phyloP scores from a whole-genome alignment of 2,113 vertebrate genomes.

The Pycnonotus jocosus region DNA sequence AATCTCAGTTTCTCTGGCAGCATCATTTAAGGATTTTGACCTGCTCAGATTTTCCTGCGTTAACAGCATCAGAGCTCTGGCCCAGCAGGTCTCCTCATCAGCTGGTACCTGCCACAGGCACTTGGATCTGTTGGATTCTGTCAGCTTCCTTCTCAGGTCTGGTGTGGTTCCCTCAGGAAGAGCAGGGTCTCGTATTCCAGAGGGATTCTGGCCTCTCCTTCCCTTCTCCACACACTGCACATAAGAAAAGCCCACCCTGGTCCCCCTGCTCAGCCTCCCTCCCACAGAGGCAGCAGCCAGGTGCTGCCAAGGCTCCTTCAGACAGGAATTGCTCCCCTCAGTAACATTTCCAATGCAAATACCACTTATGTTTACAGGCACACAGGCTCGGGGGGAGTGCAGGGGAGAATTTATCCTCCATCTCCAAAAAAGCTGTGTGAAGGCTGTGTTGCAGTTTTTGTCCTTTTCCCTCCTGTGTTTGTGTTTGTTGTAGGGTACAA shows the following conservation, averaged over 20 bases:
- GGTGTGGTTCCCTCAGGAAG: not conserved
- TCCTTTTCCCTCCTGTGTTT: not conserved
- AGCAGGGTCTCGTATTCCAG: not conserved
- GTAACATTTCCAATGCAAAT: not conserved
- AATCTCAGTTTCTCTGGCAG: not conserved
- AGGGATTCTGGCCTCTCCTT: not conserved
- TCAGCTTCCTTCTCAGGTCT: not conserved
- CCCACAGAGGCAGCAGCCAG: not conserved
- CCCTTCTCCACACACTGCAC: not conserved
- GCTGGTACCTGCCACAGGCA: not conserved
- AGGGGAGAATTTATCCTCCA: not conserved
- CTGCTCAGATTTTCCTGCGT: not conserved
- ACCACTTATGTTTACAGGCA: not conserved
- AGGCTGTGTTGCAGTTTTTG: fast-evolving
- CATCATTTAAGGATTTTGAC: not conserved
- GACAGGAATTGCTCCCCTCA: not conserved
- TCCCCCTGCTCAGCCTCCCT: not conserved
- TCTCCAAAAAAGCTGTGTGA: not conserved
- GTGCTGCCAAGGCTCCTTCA: not conserved
- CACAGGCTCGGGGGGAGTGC: not conserved
- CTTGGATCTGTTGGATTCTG: not conserved
- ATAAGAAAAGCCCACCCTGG: not conserved
- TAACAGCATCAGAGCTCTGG: not conserved
- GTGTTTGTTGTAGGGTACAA: not conserved
- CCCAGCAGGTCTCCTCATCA: not conserved